phyloP scores from a whole-genome alignment of 2,888 invertebrate species.

The Nomada fucata region DNA sequence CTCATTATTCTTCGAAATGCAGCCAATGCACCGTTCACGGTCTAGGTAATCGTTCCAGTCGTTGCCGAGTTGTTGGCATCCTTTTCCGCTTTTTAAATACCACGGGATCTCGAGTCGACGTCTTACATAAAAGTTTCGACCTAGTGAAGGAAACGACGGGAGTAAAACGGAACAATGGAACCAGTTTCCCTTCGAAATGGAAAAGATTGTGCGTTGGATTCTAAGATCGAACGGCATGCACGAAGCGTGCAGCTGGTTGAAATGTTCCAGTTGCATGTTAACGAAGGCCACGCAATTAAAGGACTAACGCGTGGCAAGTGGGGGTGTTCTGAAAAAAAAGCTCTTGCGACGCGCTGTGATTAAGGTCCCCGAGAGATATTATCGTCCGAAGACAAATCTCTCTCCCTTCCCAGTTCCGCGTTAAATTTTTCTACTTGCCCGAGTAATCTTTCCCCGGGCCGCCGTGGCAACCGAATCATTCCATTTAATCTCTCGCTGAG shows the following conservation, averaged over 20 bases:
- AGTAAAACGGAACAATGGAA: too few species aligned
- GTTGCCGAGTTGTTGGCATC: conserved; percentile 32
- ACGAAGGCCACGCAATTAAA: conserved; percentile 39
- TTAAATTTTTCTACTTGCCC: conserved; percentile 56
- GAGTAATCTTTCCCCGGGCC: conserved; percentile 37
- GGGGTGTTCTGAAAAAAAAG: conserved; percentile 8
- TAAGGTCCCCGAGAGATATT: conserved; percentile 30
- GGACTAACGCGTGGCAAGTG: conserved; percentile 35
- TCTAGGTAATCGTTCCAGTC: conserved; percentile 29
- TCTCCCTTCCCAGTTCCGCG: conserved; percentile 52
- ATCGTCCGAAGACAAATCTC: conserved; percentile 59
- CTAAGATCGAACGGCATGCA: neutral
- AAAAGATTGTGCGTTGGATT: neutral
- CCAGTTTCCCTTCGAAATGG: neutral
- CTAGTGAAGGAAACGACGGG: neutral
- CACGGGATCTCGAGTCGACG: conserved; percentile 5
- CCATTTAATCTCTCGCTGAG: conserved; percentile 57
- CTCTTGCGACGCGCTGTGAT: conserved; percentile 30
- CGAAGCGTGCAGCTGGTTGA: conserved; percentile 26
- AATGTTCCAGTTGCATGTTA: conserved; percentile 35
- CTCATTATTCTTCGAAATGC: conserved; percentile 46
- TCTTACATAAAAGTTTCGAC: conserved; percentile 35
- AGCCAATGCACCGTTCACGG: conserved; percentile 16
- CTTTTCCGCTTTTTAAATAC: conserved; percentile 43
- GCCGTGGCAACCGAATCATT: conserved; percentile 37